Evolutionary conservation across 53 echinoderm and acorn worm genomes (phyloP), one percentile per base, ranked within the genome.

Genomic region (Zoroaster sp.): DNA sequence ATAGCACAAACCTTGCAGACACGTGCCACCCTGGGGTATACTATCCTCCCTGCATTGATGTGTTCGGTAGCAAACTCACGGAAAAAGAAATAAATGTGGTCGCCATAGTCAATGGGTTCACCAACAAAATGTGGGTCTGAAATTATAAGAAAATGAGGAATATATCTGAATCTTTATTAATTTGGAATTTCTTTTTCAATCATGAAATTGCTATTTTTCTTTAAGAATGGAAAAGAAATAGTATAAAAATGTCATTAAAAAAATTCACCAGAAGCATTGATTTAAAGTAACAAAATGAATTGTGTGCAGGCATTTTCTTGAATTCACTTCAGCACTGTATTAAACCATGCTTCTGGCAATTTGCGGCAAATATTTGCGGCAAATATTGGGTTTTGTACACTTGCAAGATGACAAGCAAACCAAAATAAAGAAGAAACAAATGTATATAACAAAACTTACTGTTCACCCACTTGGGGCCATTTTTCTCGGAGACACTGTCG

Each of bases 1-100:
- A 72, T n/a, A n/a, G n/a, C n/a, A 94, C 78, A 72, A 83, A 94
- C 96, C 82, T 93, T 89, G 53, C 98, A 98, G 34, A 98, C 93
- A 77, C 94, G 73, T 0, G 85, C 96, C 9, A 98, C 94, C 32
- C 98, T 75, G 2, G 98, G 94, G 70, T 95, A 95, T 8, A 94
- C 73, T 9, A 95, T 93, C 41, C 91, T 72, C 33, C 98, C 98
- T 37, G 88, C 89, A 63, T 98, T 96, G 55, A 87, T 89, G 83
- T 91, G 92, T 44, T 98, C 98, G 13, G 70, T 70, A 12, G 98
- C 95, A 17, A 87, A 92, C 43, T 98, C 98, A 10, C 95, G 86
- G 53, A 89, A 98, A 85, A 94, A 94, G 75, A 89, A 95, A 42
- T 95, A 98, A 40, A 96, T 74, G 54, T 77, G 78, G 2, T 42